These are phyloP conservation scores for Lateolabrax maculatus DNA, from an alignment of 2,797 vertebrate species.

Conservation along the genomic window DNA sequence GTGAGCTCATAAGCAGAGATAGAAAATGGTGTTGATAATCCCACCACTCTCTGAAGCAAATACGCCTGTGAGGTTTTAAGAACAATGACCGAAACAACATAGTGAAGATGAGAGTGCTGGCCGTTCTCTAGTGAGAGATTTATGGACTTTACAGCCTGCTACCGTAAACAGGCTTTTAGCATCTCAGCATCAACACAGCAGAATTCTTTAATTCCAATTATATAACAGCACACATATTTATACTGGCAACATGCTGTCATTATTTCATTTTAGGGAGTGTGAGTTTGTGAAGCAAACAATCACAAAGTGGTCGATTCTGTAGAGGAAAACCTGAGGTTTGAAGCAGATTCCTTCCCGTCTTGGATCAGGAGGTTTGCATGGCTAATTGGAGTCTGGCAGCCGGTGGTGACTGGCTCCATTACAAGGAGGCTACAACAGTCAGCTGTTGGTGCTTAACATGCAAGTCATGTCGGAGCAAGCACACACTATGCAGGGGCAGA, in stretches of 20 bases:
- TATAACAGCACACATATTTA: slow-evolving; percentile 48
- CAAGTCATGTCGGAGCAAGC: slow-evolving; percentile 70
- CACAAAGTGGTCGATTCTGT: slow-evolving; percentile 11
- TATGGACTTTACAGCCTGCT: slow-evolving; percentile 41
- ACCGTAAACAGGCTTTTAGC: slow-evolving; percentile 54
- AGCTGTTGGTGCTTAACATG: slow-evolving; percentile 81
- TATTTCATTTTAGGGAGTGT: slow-evolving; percentile 1
- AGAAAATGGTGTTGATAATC: slow-evolving; percentile 53
- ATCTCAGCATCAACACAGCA: slow-evolving; percentile 26
- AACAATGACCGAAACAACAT: slow-evolving; percentile 59
- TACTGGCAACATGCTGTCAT: slow-evolving; percentile 2
- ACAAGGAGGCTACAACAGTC: slow-evolving; percentile 75
- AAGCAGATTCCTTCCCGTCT: slow-evolving; percentile 57
- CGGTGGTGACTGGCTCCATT: slow-evolving; percentile 73
- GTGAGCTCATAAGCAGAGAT: slow-evolving; percentile 42
- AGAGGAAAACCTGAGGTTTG: slow-evolving; percentile 39
- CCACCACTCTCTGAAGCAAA: slow-evolving; percentile 52
- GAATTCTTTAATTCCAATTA: slow-evolving; percentile 48
- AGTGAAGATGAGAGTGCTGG: slow-evolving; percentile 44
- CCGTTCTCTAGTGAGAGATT: slow-evolving; percentile 52
- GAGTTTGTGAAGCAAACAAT: slow-evolving; percentile 22
- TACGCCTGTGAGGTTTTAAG: slow-evolving; percentile 42
- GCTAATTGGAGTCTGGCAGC: slow-evolving; percentile 80
- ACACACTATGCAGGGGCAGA: slow-evolving; percentile 68
- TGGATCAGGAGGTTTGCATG: slow-evolving; percentile 71